Conservation (phyloP, 2,888 invertebrate genomes). For the Hoplodrina blanda region DNA sequence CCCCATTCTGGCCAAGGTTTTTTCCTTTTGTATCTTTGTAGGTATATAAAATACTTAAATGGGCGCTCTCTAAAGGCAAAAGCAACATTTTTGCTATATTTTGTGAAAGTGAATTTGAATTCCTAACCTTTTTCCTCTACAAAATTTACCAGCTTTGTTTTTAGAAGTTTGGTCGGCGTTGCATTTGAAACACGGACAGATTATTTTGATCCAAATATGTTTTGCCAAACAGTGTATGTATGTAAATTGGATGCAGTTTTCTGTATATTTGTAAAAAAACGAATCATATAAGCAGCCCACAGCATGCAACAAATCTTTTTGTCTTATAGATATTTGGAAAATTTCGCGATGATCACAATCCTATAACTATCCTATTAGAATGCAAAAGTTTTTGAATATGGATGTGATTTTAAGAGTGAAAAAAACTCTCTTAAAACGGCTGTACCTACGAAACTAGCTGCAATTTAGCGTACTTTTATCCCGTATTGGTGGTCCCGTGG, state of each 20-base stretch:
- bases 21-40: conserved; percentile 16
- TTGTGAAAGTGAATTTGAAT: background rate
- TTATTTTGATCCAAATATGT: background rate
- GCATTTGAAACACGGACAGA: background rate
- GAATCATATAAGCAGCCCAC: too few relatives aligned
- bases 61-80: background rate
- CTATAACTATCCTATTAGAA: too few relatives aligned
- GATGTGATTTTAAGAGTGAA: too few relatives aligned
- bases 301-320: too few relatives aligned
- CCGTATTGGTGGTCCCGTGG: too few relatives aligned
- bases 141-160: background rate
- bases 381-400: too few relatives aligned
- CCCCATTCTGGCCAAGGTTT: conserved; percentile 10
- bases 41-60: background rate
- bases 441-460: too few relatives aligned
- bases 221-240: background rate
- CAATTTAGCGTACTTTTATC: too few relatives aligned
- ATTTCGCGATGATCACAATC: too few relatives aligned
- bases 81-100: background rate
- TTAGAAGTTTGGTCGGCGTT: background rate
- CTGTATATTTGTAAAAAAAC: background rate
- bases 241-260: background rate
- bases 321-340: too few relatives aligned
- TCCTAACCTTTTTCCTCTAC: background rate
- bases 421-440: too few relatives aligned